phyloP scores from a whole-genome alignment of 2,888 invertebrate species.

The Mechanitis messenoides region DNA sequence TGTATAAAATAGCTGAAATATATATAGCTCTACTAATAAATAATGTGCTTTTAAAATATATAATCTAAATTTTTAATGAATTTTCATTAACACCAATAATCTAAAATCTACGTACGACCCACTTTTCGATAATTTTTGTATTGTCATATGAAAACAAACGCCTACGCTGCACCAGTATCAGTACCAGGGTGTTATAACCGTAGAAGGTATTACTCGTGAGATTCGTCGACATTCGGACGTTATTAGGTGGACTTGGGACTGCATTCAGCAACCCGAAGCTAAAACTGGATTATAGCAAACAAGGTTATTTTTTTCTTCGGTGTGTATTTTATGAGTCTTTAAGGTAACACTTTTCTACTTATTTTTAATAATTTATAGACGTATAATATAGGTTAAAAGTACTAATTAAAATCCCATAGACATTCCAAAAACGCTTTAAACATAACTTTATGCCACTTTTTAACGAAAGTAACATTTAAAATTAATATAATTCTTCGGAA shows the following conservation, averaged over 20 bases:
- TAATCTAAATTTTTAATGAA: no score
- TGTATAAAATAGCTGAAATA: no score
- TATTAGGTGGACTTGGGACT: constrained; percentile 7
- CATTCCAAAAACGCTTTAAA: neutral
- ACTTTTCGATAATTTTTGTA: no score
- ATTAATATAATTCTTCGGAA: constrained; percentile 3
- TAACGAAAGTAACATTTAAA: constrained; percentile 1
- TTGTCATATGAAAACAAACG: constrained; percentile 1
- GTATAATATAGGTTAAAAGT: no score
- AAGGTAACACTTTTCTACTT: no score
- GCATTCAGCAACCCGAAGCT: constrained; percentile 11
- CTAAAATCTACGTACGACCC: no score
- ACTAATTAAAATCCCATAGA: neutral
- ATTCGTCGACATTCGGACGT: constrained; percentile 16
- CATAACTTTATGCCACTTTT: no score
- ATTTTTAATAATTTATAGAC: no score
- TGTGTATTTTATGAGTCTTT: neutral
- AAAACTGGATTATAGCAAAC: constrained; percentile 11
- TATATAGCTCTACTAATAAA: no score
- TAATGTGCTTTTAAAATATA: no score
- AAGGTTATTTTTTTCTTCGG: neutral
- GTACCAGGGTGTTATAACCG: constrained; percentile 21
- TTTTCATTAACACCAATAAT: no score
- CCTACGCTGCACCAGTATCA: constrained; percentile 17
- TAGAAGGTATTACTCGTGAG: constrained; percentile 17